phyloP scores from a whole-genome alignment of 2,888 invertebrate species.

The Xestia rhomboidea region DNA sequence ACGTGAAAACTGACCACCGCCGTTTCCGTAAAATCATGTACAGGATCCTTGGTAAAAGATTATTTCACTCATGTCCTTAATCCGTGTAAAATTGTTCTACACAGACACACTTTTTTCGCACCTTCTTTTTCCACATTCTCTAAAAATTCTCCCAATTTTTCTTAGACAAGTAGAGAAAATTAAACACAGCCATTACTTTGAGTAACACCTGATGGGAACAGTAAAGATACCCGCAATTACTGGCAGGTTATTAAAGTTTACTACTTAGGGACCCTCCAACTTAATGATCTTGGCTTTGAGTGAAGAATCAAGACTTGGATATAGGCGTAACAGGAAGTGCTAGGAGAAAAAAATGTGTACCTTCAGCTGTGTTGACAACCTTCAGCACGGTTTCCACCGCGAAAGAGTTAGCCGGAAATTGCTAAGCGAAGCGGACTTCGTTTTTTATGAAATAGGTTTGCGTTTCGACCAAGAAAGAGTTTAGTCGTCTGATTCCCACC shows the following conservation, averaged over 20 bases:
- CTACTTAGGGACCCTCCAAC: conserved; percentile 73
- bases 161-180: conserved; percentile 51
- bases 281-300: conserved; percentile 74
- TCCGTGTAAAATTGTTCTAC: background rate
- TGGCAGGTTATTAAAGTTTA: conserved; percentile 79
- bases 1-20: too few species aligned
- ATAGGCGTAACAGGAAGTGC: conserved; percentile 36
- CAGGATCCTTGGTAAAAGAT: background rate
- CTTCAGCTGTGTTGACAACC: background rate
- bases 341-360: background rate
- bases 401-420: too few species aligned
- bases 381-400: too few species aligned
- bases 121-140: background rate
- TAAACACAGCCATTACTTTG: conserved; percentile 66
- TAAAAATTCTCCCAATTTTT: background rate
- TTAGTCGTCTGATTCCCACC: too few species aligned
- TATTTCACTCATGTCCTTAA: background rate
- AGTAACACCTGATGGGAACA: conserved; percentile 74
- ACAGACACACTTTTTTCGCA: background rate
- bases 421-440: too few species aligned
- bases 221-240: conserved; percentile 77
- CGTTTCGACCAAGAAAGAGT: too few species aligned
- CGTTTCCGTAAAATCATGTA: too few species aligned
- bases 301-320: conserved; percentile 67
- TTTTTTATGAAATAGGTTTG: too few species aligned